Base-by-base conservation (phyloP, 1,140 invertebrate genomes). In the Ectropis grisescens region DNA sequence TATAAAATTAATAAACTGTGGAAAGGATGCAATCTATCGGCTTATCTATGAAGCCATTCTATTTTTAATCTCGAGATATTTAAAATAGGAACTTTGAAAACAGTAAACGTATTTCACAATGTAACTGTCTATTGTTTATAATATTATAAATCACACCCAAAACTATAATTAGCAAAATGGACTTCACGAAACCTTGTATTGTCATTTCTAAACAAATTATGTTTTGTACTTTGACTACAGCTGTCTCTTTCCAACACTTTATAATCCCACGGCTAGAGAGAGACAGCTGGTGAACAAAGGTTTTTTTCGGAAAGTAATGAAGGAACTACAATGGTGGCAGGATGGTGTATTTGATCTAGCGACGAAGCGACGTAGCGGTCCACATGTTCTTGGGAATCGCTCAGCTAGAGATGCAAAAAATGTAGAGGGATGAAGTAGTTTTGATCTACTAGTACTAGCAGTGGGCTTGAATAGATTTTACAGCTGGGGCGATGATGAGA, bases 321-420 rank as follows among this genome's bases (percentile, higher is more conserved):
- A 61, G 54, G 56, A 64, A 62, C 47, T 70, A 74, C 65, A 76
- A 71, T 74, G 61, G 47, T 57, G 58, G 65, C 61, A 70, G 70
- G 69, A 79, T 74, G 62, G 70, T 71, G 69, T 79, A 66, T 79
- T 79, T 79, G 69, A 79, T 74, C 70, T 71, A 71, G 61, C 65
- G 66, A 19, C 69, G 67, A 72, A 76, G 74, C 74, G 69, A 19
- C 69, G 67, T 74, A 76, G 74, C 74, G 69, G 67, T 70, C 69
- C 74, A 74, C 65, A 76, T 79, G 71, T 71, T 79, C 74, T 66
- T 70, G 71, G 64, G 71, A 79, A 76, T 69, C 43, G 67, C 71
- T 62, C 68, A 41, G 66, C 59, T 52, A 68, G 61, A 55, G 57
- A 64, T 72, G 71, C 71, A 74, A 74, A 79, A 79, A 79, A 79